phyloP scores from a whole-genome alignment of 2,113 vertebrate species.

The Rhynchomys soricoides region DNA sequence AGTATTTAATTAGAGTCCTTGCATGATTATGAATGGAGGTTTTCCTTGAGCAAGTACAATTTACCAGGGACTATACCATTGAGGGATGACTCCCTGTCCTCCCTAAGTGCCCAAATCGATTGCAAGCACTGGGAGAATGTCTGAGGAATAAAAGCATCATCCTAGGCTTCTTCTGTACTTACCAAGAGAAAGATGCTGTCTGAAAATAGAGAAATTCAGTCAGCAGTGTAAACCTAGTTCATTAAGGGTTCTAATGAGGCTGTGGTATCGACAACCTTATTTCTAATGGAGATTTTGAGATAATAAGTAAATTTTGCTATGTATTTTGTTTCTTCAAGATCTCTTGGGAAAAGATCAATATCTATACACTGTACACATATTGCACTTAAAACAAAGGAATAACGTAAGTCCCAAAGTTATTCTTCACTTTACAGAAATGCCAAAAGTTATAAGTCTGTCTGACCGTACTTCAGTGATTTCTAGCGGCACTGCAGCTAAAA shows the following conservation, averaged over 20 bases:
- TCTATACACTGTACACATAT: neutral
- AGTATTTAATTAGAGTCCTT: neutral
- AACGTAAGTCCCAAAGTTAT: neutral
- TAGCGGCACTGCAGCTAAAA: constrained; percentile 51
- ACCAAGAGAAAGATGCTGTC: neutral
- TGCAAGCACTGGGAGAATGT: neutral
- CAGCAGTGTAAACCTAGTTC: neutral
- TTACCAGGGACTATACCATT: neutral
- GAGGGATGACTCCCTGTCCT: too few relatives aligned
- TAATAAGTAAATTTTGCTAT: neutral
- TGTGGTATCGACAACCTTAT: neutral
- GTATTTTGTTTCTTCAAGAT: neutral
- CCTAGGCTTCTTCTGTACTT: neutral
- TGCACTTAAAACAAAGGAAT: neutral
- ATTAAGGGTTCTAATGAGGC: neutral
- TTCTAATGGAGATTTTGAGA: neutral
- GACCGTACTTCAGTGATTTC: constrained; percentile 59
- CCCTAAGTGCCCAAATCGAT: fast-evolving
- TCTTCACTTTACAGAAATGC: neutral
- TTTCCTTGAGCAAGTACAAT: neutral
- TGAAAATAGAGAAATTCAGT: neutral
- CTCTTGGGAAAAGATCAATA: neutral
- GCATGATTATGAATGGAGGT: neutral
- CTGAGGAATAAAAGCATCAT: neutral
- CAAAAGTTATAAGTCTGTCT: neutral